Conservation (phyloP, 2,888 invertebrate genomes). For the Ashinkailepas kermadecensis region DNA sequence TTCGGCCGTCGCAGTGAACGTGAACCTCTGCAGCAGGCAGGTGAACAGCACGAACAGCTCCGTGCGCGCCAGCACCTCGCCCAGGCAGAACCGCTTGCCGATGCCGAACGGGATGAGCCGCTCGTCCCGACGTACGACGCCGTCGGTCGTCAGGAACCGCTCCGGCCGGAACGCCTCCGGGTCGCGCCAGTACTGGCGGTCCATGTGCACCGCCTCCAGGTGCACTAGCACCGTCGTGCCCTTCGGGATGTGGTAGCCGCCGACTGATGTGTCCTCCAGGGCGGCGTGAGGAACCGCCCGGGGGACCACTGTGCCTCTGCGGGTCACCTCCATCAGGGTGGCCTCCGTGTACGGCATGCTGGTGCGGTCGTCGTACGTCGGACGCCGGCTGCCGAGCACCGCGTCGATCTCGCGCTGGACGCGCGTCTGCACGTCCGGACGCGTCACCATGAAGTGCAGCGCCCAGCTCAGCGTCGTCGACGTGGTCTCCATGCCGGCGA, state of each 20-base stretch:
- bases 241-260: slow-evolving; percentile 33
- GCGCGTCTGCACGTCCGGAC: slow-evolving; percentile 34
- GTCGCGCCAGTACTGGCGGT: slow-evolving; percentile 32
- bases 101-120: slow-evolving; percentile 34
- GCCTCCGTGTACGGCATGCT: slow-evolving; percentile 34
- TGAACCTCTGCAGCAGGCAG: slow-evolving; percentile 13
- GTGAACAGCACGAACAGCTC: slow-evolving; percentile 1
- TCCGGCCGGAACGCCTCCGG: slow-evolving; percentile 34
- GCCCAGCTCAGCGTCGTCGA: slow-evolving; percentile 19
- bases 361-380: slow-evolving; percentile 30
- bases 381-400: slow-evolving; percentile 30
- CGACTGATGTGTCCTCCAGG: slow-evolving; percentile 30
- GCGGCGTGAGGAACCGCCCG: not conserved
- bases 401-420: slow-evolving; percentile 35
- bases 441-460: slow-evolving; percentile 34
- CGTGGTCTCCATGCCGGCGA: slow-evolving; percentile 24
- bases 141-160: slow-evolving; percentile 33
- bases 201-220: slow-evolving; percentile 35
- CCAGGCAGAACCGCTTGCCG: slow-evolving; percentile 28
- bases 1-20: not conserved
- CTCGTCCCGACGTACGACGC: slow-evolving; percentile 28
- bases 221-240: slow-evolving; percentile 34
- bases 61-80: not conserved
- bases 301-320: slow-evolving; percentile 30
- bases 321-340: slow-evolving; percentile 34